Percentiles rank a stretch among this genome's conserved stretches.
Conservation (phyloP, 2,113 vertebrate species). For the Seriola quinqueradiata region DNA sequence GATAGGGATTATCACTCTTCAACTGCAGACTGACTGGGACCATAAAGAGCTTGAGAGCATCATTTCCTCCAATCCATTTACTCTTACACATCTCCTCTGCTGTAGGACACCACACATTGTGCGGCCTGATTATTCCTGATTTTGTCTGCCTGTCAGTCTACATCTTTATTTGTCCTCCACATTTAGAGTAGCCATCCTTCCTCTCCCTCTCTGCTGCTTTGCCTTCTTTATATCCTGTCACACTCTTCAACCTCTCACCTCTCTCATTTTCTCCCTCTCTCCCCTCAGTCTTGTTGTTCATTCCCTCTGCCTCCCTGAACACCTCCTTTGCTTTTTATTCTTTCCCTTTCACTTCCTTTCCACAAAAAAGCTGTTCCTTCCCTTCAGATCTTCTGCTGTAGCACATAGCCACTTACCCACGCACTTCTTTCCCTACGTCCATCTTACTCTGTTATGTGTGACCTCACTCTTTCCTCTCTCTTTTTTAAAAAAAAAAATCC, state of each 20-base stretch:
- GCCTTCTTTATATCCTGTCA: constrained; percentile 47
- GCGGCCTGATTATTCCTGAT: constrained; percentile 65
- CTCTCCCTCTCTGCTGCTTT: constrained; percentile 28
- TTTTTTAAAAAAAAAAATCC: constrained; percentile 19
- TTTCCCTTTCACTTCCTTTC: constrained; percentile 31
- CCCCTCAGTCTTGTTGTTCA: constrained; percentile 25
- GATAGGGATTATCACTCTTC: constrained; percentile 62
- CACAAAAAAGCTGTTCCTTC: constrained; percentile 58
- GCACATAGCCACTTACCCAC: constrained; percentile 54
- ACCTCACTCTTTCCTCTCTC: constrained; percentile 42
- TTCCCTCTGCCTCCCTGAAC: constrained; percentile 46
- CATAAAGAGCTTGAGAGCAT: constrained; percentile 60
- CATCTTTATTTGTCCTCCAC: constrained; percentile 63
- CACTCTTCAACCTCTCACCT: constrained; percentile 35
- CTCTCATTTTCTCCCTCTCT: constrained; percentile 22
- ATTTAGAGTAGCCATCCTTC: constrained; percentile 36
- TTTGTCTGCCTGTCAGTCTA: constrained; percentile 58
- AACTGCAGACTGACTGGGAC: constrained; percentile 58
- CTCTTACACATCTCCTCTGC: constrained; percentile 49
- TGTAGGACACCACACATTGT: constrained; percentile 48
- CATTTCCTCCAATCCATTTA: constrained; percentile 54
- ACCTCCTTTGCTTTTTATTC: constrained; percentile 33
- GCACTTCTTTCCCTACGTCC: constrained; percentile 56
- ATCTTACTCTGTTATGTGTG: constrained; percentile 63
- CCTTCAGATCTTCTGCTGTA: constrained; percentile 55